Percentiles rank a stretch among this genome's conserved stretches.
Conservation (phyloP, 2,888 invertebrate species). For the Caenorhabditis panamensis region DNA sequence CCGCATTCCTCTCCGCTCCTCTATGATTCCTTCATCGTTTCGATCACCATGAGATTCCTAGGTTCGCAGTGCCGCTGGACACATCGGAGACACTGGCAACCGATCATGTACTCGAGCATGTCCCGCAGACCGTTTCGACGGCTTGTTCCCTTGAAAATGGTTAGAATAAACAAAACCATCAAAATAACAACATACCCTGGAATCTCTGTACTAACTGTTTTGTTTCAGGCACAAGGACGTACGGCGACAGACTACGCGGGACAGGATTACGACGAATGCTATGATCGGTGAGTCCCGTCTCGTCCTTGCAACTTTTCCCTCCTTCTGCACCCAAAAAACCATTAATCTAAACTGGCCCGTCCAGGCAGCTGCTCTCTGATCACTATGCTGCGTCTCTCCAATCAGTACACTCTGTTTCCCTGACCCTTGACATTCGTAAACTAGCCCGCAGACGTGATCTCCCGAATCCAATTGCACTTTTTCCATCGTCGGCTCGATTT, state of each 20-base stretch:
- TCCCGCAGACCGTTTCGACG: conserved; percentile 44
- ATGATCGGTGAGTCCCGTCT: conserved; percentile 44
- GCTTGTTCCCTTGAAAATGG: conserved; percentile 59
- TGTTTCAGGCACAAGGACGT: conserved; percentile 56
- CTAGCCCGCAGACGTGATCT: background rate
- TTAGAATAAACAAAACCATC: background rate
- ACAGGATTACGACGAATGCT: conserved; percentile 58
- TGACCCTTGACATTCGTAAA: conserved; percentile 24
- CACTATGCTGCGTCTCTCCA: conserved; percentile 6
- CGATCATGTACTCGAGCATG: conserved; percentile 42
- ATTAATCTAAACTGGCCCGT: conserved; percentile 40
- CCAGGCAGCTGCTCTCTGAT: conserved; percentile 25
- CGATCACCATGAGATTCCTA: conserved; percentile 20
- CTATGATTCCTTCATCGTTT: background rate
- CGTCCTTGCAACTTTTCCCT: background rate
- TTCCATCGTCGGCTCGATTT: background rate
- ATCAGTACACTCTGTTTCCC: background rate
- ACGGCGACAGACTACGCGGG: conserved; percentile 53
- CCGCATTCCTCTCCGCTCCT: background rate
- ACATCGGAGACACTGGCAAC: background rate
- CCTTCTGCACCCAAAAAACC: too few species aligned
- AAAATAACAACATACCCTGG: background rate
- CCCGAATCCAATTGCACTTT: conserved; percentile 17
- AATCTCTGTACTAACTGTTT: background rate
- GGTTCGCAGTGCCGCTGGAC: conserved; percentile 20